A percentile compares a stretch with the other conserved stretches of the same genome.
Conservation (phyloP, 2,888 invertebrate species). For the Heteropelma amictum region DNA sequence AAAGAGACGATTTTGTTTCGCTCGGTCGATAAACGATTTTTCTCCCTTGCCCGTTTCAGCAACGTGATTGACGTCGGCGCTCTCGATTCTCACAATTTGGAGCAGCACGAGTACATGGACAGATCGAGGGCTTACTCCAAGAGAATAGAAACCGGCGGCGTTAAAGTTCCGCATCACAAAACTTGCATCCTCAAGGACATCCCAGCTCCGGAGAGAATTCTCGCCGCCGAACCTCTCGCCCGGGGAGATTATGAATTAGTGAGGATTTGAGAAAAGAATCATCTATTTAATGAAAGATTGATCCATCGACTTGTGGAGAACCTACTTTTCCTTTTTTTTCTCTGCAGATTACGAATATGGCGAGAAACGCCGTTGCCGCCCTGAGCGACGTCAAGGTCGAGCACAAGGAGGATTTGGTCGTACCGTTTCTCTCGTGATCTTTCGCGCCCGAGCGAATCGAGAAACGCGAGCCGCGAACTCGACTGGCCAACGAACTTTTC, state of each 20-base stretch:
- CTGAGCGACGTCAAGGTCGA: conserved; percentile 90
- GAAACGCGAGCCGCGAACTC: conserved; percentile 8
- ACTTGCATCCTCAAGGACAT: conserved; percentile 85
- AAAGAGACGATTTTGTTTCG: not conserved
- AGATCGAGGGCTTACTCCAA: conserved; percentile 74
- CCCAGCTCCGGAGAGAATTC: conserved; percentile 85
- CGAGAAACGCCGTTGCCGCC: conserved; percentile 85
- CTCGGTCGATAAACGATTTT: not conserved
- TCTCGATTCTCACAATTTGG: conserved; percentile 91
- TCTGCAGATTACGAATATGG: conserved; percentile 85
- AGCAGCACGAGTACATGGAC: conserved; percentile 93
- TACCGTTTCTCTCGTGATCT: conserved; percentile 84
- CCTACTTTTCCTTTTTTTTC: too few species aligned
- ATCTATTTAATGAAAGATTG: not conserved
- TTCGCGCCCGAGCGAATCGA: conserved; percentile 30
- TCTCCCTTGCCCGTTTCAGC: conserved; percentile 78
- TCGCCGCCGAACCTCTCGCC: conserved; percentile 82
- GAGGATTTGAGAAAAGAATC: conserved; percentile 70
- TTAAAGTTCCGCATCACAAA: conserved; percentile 77
- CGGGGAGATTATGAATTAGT: conserved; percentile 86
- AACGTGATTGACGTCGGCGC: conserved; percentile 97
- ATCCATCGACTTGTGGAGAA: too few species aligned
- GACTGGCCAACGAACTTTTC: conserved; percentile 2
- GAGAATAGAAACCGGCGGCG: conserved; percentile 76
- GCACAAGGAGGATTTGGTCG: conserved; percentile 93